Conservation (phyloP, 2,888 invertebrate genomes). For the Caenorhabditis uteleia region DNA sequence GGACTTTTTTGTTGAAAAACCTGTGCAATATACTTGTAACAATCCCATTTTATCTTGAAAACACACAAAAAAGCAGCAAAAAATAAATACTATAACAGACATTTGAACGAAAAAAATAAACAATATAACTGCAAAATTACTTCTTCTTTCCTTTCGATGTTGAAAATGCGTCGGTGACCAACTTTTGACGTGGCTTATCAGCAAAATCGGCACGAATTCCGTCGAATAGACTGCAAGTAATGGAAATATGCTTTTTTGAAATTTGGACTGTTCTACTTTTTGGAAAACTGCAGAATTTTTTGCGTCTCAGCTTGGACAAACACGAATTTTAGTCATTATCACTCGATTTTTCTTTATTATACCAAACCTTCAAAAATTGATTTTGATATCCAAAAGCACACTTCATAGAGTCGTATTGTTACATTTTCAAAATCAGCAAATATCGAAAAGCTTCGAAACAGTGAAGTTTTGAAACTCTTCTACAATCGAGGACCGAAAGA, state of each 20-base stretch:
- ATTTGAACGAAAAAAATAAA: conserved; percentile 2
- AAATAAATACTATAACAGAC: background rate
- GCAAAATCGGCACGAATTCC: conserved; percentile 42
- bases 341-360: no score
- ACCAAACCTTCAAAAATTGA: no score
- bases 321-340: no score
- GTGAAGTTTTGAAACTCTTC: no score
- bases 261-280: background rate
- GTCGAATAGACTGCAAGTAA: conserved; percentile 44
- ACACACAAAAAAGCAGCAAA: background rate
- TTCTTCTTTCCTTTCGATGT: conserved; percentile 46
- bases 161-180: conserved; percentile 51
- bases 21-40: no score
- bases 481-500: no score
- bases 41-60: background rate
- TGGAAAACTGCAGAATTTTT: background rate
- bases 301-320: background rate
- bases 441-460: no score
- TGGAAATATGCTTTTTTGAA: no score
- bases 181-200: conserved; percentile 36
- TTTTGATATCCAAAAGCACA: no score
- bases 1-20: no score
- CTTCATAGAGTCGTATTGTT: no score
- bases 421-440: no score
- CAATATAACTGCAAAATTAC: conserved; percentile 5